Evolutionary conservation across 2,113 vertebrate genomes (phyloP).

Genomic region (Gnathochromis pfefferi): DNA sequence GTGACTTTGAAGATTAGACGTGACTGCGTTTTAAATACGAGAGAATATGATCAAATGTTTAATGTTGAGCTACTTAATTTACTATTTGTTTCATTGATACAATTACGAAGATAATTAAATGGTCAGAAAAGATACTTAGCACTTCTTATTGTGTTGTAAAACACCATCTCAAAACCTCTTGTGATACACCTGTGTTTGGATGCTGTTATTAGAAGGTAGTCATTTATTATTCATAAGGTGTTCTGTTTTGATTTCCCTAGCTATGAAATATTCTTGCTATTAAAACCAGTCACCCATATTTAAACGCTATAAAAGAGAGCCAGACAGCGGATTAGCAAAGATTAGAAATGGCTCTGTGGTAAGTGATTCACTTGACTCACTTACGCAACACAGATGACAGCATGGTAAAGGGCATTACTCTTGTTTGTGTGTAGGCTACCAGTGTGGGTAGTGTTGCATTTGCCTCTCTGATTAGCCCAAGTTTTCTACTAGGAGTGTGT

Average conservation of each 20-base stretch:
- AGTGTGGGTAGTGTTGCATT: slow-evolving; percentile 16
- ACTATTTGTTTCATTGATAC: background rate
- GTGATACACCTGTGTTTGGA: background rate
- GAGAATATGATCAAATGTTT: background rate
- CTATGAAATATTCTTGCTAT: background rate
- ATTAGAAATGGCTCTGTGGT: slow-evolving; percentile 61
- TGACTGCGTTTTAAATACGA: background rate
- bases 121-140: background rate
- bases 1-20: background rate
- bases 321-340: slow-evolving; percentile 54
- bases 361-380: slow-evolving; percentile 63
- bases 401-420: slow-evolving; percentile 30
- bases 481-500: background rate
- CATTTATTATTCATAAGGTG: background rate
- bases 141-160: background rate
- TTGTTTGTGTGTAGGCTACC: slow-evolving; percentile 34
- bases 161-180: background rate
- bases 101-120: background rate
- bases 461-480: slow-evolving; percentile 21
- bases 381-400: slow-evolving; percentile 59
- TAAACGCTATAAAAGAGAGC: slow-evolving; percentile 33
- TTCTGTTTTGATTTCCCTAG: slow-evolving; percentile 6
- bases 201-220: background rate
- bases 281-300: slow-evolving; percentile 42
- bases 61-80: background rate